Base-by-base conservation (phyloP, 1,140 invertebrate species). In the Oncopodura yosiiana region DNA sequence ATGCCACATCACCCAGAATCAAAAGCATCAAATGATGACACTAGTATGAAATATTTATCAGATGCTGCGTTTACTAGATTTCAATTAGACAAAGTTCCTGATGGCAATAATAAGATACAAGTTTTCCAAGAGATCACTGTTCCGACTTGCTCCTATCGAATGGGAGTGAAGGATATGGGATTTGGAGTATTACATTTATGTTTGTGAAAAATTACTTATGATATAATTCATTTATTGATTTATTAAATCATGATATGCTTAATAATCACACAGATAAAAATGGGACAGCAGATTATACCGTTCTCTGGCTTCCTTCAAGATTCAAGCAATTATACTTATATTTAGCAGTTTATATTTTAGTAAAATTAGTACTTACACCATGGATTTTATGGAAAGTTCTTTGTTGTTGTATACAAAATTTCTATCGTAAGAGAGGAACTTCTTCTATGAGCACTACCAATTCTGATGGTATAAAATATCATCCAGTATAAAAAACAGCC, bases 121-220 rank as follows among this genome's bases (percentile, higher is more conserved):
- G 74, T 57, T 9, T 71, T 84, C 59, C 79, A 87, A 67, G 91
- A 96, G 74, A 78, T 95, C 36, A 78, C 84, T 69, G 84, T 93
- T 50, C 92, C 92, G 2, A 93, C 91, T 1, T 93, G 86, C 70
- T 94, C 89, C 4, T 96, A 96, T 70, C 77, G 92, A 66, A 95
- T 95, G 91, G 91, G 91, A 2, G 84, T 82, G 19, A 63, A 66
- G 9, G 74, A 84, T 56, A 88, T 91, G 69, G 91, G 89, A 16
- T 93, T 83, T 72, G 88, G 87, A 34, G 80, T 81, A 58, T 84
- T 84, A 4, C 73, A 87, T 49, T 75, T 94, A 54, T 81, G 89
- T 93, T 34, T 34, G 30, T 34, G 30, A 34, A 34, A 34, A 34
- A 34, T 34, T 9, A n/a, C 8, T n/a, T 34, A 54, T 42, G 50